A percentile compares a stretch with the other conserved stretches of the same genome.
Conservation (phyloP, 2,113 vertebrate species). For the Gorsachius goisagi region DNA sequence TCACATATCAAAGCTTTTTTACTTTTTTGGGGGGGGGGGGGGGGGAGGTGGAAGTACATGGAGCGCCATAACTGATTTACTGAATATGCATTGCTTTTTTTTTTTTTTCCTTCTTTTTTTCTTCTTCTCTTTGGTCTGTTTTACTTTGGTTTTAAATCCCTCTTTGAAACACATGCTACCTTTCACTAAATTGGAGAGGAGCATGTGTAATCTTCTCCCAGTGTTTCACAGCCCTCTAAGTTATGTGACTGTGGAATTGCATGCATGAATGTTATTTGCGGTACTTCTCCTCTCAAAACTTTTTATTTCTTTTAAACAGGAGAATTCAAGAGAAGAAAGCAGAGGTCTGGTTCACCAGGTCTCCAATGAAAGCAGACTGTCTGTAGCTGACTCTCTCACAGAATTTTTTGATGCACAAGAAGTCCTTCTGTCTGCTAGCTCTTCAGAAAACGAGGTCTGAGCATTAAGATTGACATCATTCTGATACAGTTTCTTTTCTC, state of each 20-base stretch:
- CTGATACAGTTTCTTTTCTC: background rate
- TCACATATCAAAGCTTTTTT: background rate
- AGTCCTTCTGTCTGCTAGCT: slow-evolving; percentile 92
- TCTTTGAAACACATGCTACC: background rate
- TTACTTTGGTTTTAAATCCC: background rate
- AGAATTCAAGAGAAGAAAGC: slow-evolving; percentile 80
- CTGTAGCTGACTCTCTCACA: slow-evolving; percentile 90
- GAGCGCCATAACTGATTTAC: background rate
- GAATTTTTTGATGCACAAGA: slow-evolving; percentile 99
- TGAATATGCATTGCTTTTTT: background rate
- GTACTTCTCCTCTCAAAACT: background rate
- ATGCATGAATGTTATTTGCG: background rate
- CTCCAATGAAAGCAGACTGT: slow-evolving; percentile 92
- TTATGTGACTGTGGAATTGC: background rate
- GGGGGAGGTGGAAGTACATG: background rate
- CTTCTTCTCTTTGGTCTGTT: background rate
- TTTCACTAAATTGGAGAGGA: background rate
- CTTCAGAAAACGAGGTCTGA: slow-evolving; percentile 96
- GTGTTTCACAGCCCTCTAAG: background rate
- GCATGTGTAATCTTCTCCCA: background rate
- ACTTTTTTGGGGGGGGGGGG: background rate
- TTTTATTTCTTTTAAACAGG: slow-evolving; percentile 73
- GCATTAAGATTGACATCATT: background rate
- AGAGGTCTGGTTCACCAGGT: slow-evolving; percentile 88
- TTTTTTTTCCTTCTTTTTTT: background rate